Evolutionary conservation across 1,140 invertebrate genomes (phyloP).

Genomic region (Bombyx mandarina): DNA sequence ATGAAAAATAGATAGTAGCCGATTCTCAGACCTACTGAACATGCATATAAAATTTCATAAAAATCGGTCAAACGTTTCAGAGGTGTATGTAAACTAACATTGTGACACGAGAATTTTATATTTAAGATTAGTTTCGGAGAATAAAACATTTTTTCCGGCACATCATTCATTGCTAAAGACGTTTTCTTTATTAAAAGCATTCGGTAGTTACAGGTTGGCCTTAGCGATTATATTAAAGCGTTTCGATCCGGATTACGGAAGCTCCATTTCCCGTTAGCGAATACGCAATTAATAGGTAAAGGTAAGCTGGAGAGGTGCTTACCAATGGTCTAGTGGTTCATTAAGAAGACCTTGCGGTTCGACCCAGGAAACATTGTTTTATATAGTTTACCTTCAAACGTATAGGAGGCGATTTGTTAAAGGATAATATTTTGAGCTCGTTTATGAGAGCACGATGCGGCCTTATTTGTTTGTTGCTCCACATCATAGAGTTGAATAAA

Average conservation of each 20-base stretch:
- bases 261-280: constrained; percentile 14
- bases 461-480: constrained; percentile 50
- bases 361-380: constrained; percentile 11
- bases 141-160: no score
- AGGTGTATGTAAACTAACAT: no score
- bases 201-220: background rate
- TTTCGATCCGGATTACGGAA: constrained; percentile 15
- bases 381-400: constrained; percentile 17
- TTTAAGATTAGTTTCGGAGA: no score
- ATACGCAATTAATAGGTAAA: constrained; percentile 17
- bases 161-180: no score
- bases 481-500: no score
- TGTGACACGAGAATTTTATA: no score
- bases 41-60: no score
- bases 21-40: no score
- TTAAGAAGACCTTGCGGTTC: constrained; percentile 17
- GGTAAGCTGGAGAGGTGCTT: constrained; percentile 13
- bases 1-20: no score
- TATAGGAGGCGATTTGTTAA: constrained; percentile 44
- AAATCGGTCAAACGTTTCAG: no score
- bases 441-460: constrained; percentile 52
- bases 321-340: constrained; percentile 7
- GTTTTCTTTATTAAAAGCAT: no score
- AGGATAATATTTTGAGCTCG: constrained; percentile 54
- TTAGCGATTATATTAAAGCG: constrained; percentile 7